phyloP scores from a whole-genome alignment of 2,888 invertebrate species.

The Phalangium opilio region DNA sequence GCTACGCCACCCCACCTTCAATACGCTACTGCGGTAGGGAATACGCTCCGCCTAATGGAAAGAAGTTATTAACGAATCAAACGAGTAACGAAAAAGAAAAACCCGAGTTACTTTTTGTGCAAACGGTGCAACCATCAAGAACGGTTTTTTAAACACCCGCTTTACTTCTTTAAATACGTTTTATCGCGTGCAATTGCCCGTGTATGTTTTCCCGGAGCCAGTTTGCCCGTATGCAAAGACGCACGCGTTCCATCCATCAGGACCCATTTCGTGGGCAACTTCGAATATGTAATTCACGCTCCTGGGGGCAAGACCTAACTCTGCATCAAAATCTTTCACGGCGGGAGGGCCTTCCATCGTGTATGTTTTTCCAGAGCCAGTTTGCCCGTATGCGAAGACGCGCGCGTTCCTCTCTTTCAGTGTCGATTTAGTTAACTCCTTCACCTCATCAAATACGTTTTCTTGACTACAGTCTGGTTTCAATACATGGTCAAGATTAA shows the following conservation, averaged over 20 bases:
- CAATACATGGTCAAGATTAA: conserved; percentile 71
- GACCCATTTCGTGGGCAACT: conserved; percentile 48
- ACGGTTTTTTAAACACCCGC: no score
- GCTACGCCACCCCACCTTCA: no score
- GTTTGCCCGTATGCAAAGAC: no score
- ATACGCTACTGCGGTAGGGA: no score
- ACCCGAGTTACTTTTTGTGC: no score
- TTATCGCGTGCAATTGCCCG: no score
- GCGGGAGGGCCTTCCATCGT: conserved; percentile 52
- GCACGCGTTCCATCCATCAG: conserved; percentile 40
- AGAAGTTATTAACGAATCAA: no score
- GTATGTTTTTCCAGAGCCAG: conserved; percentile 36
- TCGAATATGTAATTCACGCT: conserved; percentile 65
- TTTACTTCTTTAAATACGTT: no score
- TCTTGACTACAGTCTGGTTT: conserved; percentile 52
- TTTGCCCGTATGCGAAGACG: conserved; percentile 31
- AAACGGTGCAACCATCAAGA: no score
- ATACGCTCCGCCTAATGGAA: no score
- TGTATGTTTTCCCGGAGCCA: no score
- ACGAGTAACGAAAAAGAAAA: no score
- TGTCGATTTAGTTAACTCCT: conserved; percentile 54
- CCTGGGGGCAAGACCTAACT: conserved; percentile 65
- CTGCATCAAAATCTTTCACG: conserved; percentile 18
- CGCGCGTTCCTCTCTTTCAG: conserved; percentile 31
- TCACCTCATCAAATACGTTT: conserved; percentile 67